These are phyloP conservation scores for Caenorhabditis macrosperma DNA, from an alignment of 2,888 invertebrate species.

Conservation along the genomic window DNA sequence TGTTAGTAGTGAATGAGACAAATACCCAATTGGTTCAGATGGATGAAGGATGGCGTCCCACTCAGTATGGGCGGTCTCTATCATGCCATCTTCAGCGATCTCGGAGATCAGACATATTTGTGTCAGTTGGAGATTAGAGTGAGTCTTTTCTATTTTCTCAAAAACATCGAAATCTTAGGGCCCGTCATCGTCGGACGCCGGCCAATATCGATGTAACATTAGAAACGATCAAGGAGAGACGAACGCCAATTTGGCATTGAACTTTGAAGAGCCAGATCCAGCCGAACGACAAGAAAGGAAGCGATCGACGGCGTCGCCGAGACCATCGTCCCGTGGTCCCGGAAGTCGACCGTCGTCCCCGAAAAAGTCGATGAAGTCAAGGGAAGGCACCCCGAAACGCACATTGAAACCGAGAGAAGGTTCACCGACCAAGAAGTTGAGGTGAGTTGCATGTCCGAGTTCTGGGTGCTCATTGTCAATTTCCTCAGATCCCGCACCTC, in stretches of 20 bases:
- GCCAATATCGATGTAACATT: conserved; percentile 97
- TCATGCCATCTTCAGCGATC: conserved; percentile 77
- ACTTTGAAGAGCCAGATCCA: conserved; percentile 86
- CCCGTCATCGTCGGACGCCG: conserved; percentile 95
- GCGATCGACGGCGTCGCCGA: conserved; percentile 63
- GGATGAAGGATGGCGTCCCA: conserved; percentile 78
- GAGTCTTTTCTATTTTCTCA: conserved; percentile 27
- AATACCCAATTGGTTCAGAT: conserved; percentile 61
- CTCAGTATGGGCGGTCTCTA: conserved; percentile 77
- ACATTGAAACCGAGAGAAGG: conserved; percentile 76
- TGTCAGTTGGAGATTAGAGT: conserved; percentile 80
- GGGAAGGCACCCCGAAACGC: conserved; percentile 68
- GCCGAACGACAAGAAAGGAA: conserved; percentile 58
- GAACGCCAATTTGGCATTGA: conserved; percentile 95
- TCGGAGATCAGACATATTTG: conserved; percentile 79
- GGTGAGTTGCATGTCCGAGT: conserved; percentile 47
- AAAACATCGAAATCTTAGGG: conserved; percentile 84
- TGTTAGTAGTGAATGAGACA: background rate
- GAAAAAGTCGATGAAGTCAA: conserved; percentile 65
- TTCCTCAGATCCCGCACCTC: conserved; percentile 70
- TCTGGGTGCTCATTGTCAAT: conserved; percentile 8
- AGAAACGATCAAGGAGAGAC: conserved; percentile 96
- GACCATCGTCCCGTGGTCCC: conserved; percentile 69
- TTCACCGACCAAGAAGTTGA: conserved; percentile 76
- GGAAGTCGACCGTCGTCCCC: conserved; percentile 68